Evolutionary conservation across 2,113 vertebrate genomes (phyloP).

Genomic region (Tylochromis polylepis): DNA sequence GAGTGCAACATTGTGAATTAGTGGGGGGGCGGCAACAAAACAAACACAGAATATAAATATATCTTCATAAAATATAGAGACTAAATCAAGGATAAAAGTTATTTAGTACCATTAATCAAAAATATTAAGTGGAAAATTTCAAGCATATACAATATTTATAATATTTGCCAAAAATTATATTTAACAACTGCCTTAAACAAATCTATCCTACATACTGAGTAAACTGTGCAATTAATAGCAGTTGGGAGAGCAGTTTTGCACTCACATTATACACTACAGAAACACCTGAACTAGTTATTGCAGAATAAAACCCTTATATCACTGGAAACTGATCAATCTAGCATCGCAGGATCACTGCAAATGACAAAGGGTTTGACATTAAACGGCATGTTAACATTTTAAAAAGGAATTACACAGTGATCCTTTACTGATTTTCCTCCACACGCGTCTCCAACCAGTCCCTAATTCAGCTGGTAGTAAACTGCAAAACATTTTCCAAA

Average conservation of each 20-base stretch:
- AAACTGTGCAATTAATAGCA: slow-evolving; percentile 64
- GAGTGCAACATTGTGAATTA: slow-evolving; percentile 44
- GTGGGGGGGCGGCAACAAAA: background rate
- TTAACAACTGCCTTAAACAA: slow-evolving; percentile 44
- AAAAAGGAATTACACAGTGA: background rate
- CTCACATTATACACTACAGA: slow-evolving; percentile 27
- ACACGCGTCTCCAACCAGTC: background rate
- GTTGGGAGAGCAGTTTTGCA: slow-evolving; percentile 39
- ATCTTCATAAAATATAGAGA: slow-evolving; percentile 55
- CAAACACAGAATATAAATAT: slow-evolving; percentile 59
- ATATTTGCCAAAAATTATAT: slow-evolving; percentile 46
- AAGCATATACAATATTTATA: slow-evolving; percentile 59
- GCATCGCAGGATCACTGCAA: background rate
- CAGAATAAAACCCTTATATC: slow-evolving; percentile 33
- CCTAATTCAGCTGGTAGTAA: background rate
- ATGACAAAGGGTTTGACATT: background rate
- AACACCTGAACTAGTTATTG: slow-evolving; percentile 46
- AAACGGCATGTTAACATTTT: background rate
- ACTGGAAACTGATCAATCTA: background rate
- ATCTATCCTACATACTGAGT: slow-evolving; percentile 37
- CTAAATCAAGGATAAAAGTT: slow-evolving; percentile 42
- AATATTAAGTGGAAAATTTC: slow-evolving; percentile 44
- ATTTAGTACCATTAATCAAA: slow-evolving; percentile 65
- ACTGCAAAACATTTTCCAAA: background rate
- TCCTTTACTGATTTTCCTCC: background rate